Base-by-base conservation (phyloP, 2,888 invertebrate genomes). In the Eupithecia tripunctaria region DNA sequence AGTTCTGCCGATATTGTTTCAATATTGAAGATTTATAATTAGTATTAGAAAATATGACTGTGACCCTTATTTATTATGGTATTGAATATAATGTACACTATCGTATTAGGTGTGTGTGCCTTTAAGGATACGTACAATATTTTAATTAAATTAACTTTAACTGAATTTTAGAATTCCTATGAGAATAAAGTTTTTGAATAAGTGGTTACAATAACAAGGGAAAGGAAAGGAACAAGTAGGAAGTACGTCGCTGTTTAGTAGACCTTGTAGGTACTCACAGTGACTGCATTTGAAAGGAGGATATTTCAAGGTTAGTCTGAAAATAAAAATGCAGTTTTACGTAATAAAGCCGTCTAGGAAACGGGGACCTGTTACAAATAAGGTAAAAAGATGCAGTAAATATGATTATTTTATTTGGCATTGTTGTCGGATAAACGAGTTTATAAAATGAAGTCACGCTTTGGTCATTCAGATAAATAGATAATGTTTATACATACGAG, bases 201-300 rank as follows among this genome's bases (percentile, higher is more conserved):
- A 38, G 15, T 6, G 21, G 2, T n/a, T 36, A 38, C n/a, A 63
- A 21, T 63, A 41, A 25, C 38, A 60, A 59, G 29, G 60, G 60
- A 29, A 14, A 21, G 36, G 12, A 41, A 64, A 25, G 36, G 27
- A 68, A 68, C 51, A 8, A 47, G 63, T 67, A 64, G 63, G 59
- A 68, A 72, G 43, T 15, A 47, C 36, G 56, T 27, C 51, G 15
- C 59, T 38, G 62, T 72, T 56, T 36, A 47, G 65, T 67, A 75
- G 73, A 51, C 72, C 66, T 63, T 72, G 27, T 66, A 36, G 62
- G n/a, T 38, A 64, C 64, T 64, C 15, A 29, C 71, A 69, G 41
- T 18, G 62, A 79, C 21, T 64, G 67, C 7, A 67, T 62, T 71
- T 38, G 67, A 73, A 56, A 71, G 64, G 69, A 70, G 66, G 69